These are phyloP conservation scores for Anguilla obscura DNA, from an alignment of 2,797 vertebrate genomes.

Conservation along the genomic window DNA sequence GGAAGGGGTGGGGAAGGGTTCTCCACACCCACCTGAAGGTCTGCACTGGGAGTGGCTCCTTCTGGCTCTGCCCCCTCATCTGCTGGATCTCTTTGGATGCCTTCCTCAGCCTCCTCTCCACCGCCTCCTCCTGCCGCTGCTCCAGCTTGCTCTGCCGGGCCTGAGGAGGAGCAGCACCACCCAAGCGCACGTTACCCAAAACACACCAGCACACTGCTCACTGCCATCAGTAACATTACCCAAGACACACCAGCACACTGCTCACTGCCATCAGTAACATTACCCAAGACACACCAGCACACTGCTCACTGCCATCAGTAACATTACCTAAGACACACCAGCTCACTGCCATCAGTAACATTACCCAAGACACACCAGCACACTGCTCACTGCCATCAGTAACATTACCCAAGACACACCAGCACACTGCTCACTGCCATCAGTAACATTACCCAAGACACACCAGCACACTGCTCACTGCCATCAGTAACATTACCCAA, in stretches of 20 bases:
- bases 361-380: too few species aligned
- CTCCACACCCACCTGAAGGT: conserved; percentile 83
- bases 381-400: too few species aligned
- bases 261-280: too few species aligned
- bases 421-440: too few species aligned
- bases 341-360: too few species aligned
- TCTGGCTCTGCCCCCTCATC: conserved; percentile 91
- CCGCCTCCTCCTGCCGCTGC: conserved; percentile 90
- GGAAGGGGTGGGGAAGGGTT: neutral
- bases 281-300: too few species aligned
- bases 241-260: too few species aligned
- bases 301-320: too few species aligned
- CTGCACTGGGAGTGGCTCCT: conserved; percentile 93
- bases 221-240: neutral
- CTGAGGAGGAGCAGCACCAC: conserved; percentile 60
- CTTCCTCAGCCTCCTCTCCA: conserved; percentile 92
- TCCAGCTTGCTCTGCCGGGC: conserved; percentile 91
- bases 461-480: neutral
- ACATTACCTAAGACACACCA: too few species aligned
- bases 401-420: too few species aligned
- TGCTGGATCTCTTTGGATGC: conserved; percentile 94
- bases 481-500: too few species aligned
- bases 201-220: neutral
- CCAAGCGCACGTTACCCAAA: neutral
- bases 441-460: neutral